These are phyloP conservation scores for Acrocephalus arundinaceus DNA, from an alignment of 2,113 vertebrate genomes.

Conservation along the genomic window DNA sequence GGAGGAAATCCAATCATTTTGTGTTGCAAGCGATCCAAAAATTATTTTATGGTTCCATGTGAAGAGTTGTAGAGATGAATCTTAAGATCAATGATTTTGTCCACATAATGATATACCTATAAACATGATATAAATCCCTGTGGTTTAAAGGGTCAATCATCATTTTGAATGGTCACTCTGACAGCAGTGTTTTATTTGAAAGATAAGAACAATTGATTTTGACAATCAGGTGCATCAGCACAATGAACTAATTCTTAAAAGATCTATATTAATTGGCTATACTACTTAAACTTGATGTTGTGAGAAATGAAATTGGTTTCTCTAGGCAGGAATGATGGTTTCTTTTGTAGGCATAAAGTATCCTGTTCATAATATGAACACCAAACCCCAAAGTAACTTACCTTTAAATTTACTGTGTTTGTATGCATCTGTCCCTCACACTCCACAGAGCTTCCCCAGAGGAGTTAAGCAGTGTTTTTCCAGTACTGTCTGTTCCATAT, in stretches of 20 bases:
- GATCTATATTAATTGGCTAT: slow-evolving; percentile 39
- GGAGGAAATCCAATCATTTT: neutral
- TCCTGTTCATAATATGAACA: neutral
- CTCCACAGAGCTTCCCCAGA: neutral
- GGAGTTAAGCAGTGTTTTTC: neutral
- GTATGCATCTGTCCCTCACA: neutral
- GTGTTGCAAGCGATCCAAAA: neutral
- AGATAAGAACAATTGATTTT: slow-evolving; percentile 50
- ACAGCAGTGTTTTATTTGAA: slow-evolving; percentile 9
- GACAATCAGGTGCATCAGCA: slow-evolving; percentile 42
- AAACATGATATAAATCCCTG: slow-evolving; percentile 40
- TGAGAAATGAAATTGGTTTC: slow-evolving; percentile 19
- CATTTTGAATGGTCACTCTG: neutral
- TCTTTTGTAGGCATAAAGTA: neutral
- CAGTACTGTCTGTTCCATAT: neutral
- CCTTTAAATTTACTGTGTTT: neutral
- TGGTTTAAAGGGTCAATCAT: neutral
- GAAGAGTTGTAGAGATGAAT: neutral
- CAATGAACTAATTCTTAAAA: slow-evolving; percentile 50
- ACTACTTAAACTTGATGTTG: slow-evolving; percentile 25
- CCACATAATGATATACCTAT: slow-evolving; percentile 9
- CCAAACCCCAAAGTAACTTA: neutral
- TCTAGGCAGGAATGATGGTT: neutral
- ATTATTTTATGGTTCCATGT: neutral
- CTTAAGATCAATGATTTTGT: slow-evolving; percentile 8